Conservation (phyloP, 1,140 invertebrate species). For the Pseudachorutes palmiensis region DNA sequence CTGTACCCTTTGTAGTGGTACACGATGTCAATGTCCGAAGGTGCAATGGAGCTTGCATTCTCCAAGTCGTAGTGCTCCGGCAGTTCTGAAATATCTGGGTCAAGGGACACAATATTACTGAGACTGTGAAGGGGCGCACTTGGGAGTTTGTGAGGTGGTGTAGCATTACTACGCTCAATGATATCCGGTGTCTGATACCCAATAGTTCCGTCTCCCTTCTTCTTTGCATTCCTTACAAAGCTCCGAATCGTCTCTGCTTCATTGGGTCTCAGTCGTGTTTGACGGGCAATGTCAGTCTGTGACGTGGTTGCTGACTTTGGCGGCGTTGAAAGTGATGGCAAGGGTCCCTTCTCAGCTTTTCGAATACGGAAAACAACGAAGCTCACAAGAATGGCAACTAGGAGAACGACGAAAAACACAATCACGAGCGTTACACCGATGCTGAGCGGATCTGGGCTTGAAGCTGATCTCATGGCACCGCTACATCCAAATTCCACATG, state of each 20-base stretch:
- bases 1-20: conserved; percentile 87
- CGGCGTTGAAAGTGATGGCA: conserved; percentile 47
- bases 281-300: conserved; percentile 31
- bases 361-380: conserved; percentile 80
- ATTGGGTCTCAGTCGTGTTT: background rate
- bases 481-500: conserved; percentile 48
- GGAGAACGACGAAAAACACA: conserved; percentile 81
- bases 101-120: conserved; percentile 37
- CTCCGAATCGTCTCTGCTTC: conserved; percentile 33
- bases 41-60: conserved; percentile 93
- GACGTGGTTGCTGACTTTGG: conserved; percentile 33
- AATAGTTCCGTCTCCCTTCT: conserved; percentile 19
- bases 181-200: conserved; percentile 37
- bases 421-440: conserved; percentile 87
- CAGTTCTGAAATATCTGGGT: conserved; percentile 39
- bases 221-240: conserved; percentile 36
- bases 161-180: conserved; percentile 34
- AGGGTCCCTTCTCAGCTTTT: conserved; percentile 66
- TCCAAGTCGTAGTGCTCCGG: conserved; percentile 95
- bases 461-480: conserved; percentile 51
- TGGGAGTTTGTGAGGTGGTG: conserved; percentile 17
- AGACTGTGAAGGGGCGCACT: conserved; percentile 23
- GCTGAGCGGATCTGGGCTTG: conserved; percentile 72
- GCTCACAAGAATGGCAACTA: conserved; percentile 77
- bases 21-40: conserved; percentile 92